Base-by-base conservation (phyloP, 35 echinoderm and acorn worm genomes). In the Ophioderma brevispina region DNA sequence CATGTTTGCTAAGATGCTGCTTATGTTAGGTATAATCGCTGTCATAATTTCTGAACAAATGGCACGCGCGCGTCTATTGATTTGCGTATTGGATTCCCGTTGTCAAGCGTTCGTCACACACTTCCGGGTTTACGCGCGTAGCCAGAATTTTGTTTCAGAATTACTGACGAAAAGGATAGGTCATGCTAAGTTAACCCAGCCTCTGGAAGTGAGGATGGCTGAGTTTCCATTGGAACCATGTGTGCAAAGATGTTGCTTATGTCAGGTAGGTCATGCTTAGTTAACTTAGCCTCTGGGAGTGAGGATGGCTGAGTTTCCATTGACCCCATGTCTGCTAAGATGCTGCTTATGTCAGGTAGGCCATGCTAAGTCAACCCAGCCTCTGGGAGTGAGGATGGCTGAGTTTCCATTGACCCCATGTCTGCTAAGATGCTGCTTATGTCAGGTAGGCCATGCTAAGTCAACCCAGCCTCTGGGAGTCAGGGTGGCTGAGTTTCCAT, bases 381-480 rank as follows among this genome's bases (percentile, higher is more conserved):
- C 93, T 0, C 64, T 98, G 0, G 96, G 96, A 11, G 87, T 95
- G 31, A 49, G 91, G 55, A 98, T 93, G 90, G 93, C 96, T 0
- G 96, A 98, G 43, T 94, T 98, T 63, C 96, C 93, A 25, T 34
- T 98, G 39, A 87, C 92, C 96, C 96, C 37, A 98, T 92, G 82
- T 87, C 95, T 41, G 96, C 96, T 0, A 98, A 92, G 75, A 92
- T 95, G 93, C 77, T 98, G 0, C 88, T 98, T 17, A 87, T 91
- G 19, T 98, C 96, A 85, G 96, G 96, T 98, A 81, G 83, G 86
- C n/a, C n/a, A n/a, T n/a, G n/a, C n/a, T n/a, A n/a, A n/a, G n/a
- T n/a, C n/a, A n/a, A n/a, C n/a, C n/a, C n/a, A n/a, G n/a, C n/a
- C n/a, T n/a, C n/a, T n/a, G 25, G 23, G n/a, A 36, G 25, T 13